A percentile compares a stretch with the other conserved stretches of the same genome.
phyloP scores from a whole-genome alignment of 2,797 vertebrate genomes.

The Benthosema pterotum region DNA sequence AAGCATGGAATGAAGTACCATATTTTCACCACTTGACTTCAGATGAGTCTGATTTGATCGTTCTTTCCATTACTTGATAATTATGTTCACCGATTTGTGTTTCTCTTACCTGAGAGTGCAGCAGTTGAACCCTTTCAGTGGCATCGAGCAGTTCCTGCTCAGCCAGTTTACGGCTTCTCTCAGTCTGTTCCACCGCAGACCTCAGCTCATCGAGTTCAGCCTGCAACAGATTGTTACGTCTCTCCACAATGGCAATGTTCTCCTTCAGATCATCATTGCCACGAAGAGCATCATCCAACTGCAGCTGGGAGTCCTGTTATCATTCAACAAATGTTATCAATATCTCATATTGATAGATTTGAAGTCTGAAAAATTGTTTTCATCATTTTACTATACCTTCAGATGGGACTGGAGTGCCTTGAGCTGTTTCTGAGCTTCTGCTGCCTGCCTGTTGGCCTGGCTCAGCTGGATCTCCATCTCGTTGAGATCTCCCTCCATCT shows the following conservation, averaged over 20 bases:
- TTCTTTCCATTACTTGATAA: neutral
- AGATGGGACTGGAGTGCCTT: constrained; percentile 78
- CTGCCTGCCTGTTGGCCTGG: constrained; percentile 79
- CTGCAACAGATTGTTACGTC: constrained; percentile 85
- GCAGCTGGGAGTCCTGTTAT: constrained; percentile 84
- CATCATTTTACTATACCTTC: constrained; percentile 71
- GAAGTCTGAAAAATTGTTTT: neutral
- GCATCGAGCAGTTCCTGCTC: constrained; percentile 91
- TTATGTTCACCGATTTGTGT: neutral
- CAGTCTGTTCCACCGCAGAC: constrained; percentile 81
- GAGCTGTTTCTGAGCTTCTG: constrained; percentile 87
- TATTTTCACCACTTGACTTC: too few species aligned
- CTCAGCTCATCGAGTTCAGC: constrained; percentile 83
- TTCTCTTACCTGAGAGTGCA: constrained; percentile 85
- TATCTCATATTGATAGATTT: neutral
- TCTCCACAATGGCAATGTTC: constrained; percentile 86
- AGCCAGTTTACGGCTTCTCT: constrained; percentile 85
- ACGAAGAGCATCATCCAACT: constrained; percentile 81
- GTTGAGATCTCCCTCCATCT: constrained; percentile 90
- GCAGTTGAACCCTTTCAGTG: constrained; percentile 89
- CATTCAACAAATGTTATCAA: neutral
- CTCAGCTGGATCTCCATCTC: constrained; percentile 91
- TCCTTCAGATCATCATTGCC: constrained; percentile 88
- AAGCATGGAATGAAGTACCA: too few species aligned
- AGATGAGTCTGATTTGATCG: too few species aligned